These are phyloP conservation scores for Chironomus striatipennis DNA, from an alignment of 1,140 invertebrate genomes.

Conservation along the genomic window DNA sequence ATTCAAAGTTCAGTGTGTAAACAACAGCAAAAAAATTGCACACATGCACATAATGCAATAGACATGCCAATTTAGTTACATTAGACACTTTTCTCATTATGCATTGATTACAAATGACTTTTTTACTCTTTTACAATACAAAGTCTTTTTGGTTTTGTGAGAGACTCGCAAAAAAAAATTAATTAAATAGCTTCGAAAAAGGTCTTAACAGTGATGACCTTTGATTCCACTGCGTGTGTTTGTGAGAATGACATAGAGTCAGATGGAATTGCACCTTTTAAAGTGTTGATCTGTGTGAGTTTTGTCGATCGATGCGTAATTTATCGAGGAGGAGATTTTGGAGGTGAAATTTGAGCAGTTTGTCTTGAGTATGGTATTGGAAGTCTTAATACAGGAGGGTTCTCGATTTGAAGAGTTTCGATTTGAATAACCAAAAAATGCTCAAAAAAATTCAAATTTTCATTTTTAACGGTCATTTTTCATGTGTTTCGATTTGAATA, in stretches of 20 bases:
- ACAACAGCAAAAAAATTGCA: background rate
- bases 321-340: background rate
- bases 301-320: background rate
- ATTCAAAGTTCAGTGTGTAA: background rate
- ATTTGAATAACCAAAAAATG: too few species aligned
- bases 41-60: background rate
- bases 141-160: background rate
- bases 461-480: too few species aligned
- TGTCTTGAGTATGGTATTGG: too few species aligned
- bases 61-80: background rate
- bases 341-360: too few species aligned
- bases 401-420: too few species aligned
- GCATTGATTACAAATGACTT: background rate
- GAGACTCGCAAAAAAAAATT: background rate
- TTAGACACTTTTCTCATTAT: constrained; percentile 5
- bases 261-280: background rate
- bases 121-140: background rate
- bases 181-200: background rate
- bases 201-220: constrained; percentile 2
- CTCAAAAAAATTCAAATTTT: too few species aligned
- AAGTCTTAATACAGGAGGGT: too few species aligned
- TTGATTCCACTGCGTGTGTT: background rate
- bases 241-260: too few species aligned
- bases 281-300: background rate
- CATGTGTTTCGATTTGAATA: too few species aligned